Base-by-base conservation (phyloP, 2,797 vertebrate species). In the Knipowitschia caucasica region DNA sequence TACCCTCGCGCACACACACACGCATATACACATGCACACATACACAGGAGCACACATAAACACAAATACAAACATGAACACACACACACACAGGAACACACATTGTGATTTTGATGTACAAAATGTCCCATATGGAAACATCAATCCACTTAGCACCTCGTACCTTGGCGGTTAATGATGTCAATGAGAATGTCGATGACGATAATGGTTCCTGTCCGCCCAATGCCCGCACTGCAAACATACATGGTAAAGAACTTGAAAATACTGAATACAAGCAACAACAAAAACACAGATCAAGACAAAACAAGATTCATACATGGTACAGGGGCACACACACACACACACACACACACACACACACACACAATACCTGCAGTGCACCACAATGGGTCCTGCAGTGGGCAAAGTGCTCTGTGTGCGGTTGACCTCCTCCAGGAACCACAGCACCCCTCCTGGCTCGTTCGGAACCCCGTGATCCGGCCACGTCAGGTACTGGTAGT, bases 401-500 rank as follows among this genome's bases (percentile, higher is more conserved):
- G 84, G 88, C 81, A 91, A 78, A 68, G 85, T 75, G 23, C 78
- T 80, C 75, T 95, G 92, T 3, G 91, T 88, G 61, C 80, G 80
- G 73, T 94, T 94, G 73, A 93, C 91, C 77, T 93, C 89, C 52
- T 94, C 91, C 50, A 94, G 83, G 73, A 95, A 94, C 83, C 91
- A 89, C 14, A 95, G 88, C 17, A 94, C 92, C 0, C 92, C 92
- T 0, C 92, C 90, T 0, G 93, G 93, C 69, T 95, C 92, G 0
- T 91, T 92, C 21, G 92, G 93, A 18, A 95, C 94, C 0, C 94
- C 92, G 0, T 95, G 93, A 73, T 95, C 94, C 0, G 92, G 94
- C 94, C 94, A 94, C 77, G 92, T 92, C 53, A 93, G 88, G 76
- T 94, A 93, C 86, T 95, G 95, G 59, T 89, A 94, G 70, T 95